These are phyloP conservation scores for Pachyuromys duprasi DNA, from an alignment of 2,797 vertebrate genomes.

Conservation along the genomic window DNA sequence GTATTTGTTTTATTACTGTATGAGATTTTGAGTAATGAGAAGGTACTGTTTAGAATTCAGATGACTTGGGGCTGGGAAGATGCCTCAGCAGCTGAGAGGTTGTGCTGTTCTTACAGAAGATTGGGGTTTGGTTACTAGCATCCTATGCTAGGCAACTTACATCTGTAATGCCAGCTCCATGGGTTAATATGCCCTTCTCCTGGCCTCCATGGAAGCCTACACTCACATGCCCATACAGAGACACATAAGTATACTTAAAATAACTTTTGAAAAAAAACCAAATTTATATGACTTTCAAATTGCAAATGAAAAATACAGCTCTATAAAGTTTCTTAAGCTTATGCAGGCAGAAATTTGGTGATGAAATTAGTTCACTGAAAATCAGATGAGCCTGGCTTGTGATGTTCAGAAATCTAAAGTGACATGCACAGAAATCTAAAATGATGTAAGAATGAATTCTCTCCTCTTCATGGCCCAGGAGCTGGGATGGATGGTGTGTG, in stretches of 20 bases:
- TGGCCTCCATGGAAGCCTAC: neutral
- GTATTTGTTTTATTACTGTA: neutral
- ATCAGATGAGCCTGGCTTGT: neutral
- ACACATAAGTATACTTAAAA: neutral
- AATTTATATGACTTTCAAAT: slow-evolving; percentile 39
- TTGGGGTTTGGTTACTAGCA: neutral
- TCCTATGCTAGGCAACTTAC: neutral
- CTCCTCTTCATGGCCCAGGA: neutral
- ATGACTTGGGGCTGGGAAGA: neutral
- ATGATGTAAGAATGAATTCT: neutral
- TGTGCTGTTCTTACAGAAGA: neutral
- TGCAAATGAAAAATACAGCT: neutral
- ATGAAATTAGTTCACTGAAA: neutral
- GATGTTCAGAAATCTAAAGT: neutral
- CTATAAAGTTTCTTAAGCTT: neutral
- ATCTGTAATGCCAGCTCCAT: neutral
- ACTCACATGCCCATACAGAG: neutral
- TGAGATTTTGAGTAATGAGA: slow-evolving; percentile 46
- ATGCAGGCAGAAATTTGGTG: neutral
- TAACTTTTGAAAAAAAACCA: neutral
- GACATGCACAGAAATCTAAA: neutral
- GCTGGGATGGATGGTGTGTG: neutral
- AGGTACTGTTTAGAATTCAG: slow-evolving; percentile 20
- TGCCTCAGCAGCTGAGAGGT: neutral
- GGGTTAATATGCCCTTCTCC: neutral